Evolutionary conservation across 2,113 vertebrate species (phyloP), one percentile per base, ranked within the genome.

Genomic region (Dolichallabes microphthalmus): DNA sequence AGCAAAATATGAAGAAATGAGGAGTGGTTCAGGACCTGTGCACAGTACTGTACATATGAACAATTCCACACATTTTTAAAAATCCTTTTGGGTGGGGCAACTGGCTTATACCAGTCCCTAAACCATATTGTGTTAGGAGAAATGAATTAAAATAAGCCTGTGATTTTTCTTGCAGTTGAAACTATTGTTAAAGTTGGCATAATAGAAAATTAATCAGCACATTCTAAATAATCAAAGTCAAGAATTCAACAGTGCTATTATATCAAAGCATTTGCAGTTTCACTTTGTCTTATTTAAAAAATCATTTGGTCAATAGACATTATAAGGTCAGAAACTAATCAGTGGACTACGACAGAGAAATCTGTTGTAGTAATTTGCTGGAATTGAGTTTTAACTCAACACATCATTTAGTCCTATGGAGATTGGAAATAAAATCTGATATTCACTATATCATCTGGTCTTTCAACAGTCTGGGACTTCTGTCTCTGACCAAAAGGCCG

Each of bases 371-470:
- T 55, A 52, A 53, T 64, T 57, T 22, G 35, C 20, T 57, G 79
- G 79, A 69, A 81, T 25, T n/a, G 27, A 77, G 61, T 63, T 55
- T 30, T 39, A 58, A 61, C 80, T 78, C 78, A 87, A 52, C 61
- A 61, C 63, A 82, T n/a, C 84, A 64, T 60, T 87, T 85, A 61
- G 85, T 80, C 66, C 89, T 88, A 86, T 68, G 30, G 85, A 88
- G 86, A 86, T 87, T 92, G 76, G 82, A 92, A 90, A 90, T 92
- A 91, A 89, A 93, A 75, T 45, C 83, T 82, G 91, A 90, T 88
- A 78, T 25, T 7, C 3, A n/a, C 53, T 90, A 83, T 90, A 83
- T 87, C 87, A 84, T 87, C 87, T 71, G 87, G 64, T 57, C 78
- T 83, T 87, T 58, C 30, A 39, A 30, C 81, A 63, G 57, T 85